Evolutionary conservation across 2,888 invertebrate genomes (phyloP), one percentile per base, ranked within the genome.

Genomic region (Oscheius sp.): DNA sequence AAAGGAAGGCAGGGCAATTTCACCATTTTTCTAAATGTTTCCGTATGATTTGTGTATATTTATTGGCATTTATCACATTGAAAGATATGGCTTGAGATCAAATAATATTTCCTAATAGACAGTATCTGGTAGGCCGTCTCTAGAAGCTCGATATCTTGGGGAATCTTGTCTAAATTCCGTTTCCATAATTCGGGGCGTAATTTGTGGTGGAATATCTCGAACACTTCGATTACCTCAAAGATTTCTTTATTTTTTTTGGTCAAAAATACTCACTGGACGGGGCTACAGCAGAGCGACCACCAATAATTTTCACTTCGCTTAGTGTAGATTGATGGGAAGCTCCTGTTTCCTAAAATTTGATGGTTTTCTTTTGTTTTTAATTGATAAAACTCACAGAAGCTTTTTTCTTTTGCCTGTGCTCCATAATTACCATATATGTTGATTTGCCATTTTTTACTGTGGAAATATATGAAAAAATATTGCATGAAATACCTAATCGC

Each of bases 381-480:
- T 7, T 6, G 25, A 35, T 16, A 2, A 25, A 45, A 63, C 63
- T 46, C 21, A 66, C 66, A 16, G 66, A 25, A 13, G 52, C 66
- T 3, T 52, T 66, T n/a, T 66, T 66, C 18, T 52, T 27, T 27
- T 41, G 12, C 43, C 66, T 18, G 21, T 52, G 25, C 52, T 66
- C 66, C 66, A 66, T 66, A 18, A 66, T 3, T 1, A 66, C 52
- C 52, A 52, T 49, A 29, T 66, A 66, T 1, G 66, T 66, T 16
- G 66, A 66, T 27, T 66, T 49, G 16, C 66, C 66, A n/a, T 66
- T 66, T 66, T 66, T 49, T 25, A 52, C 66, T 66, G 66, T n/a
- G 49, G 25, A 66, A 25, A 29, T 16, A 7, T 27, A 13, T 16
- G 2, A 52, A n/a, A 27, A n/a, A 23, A 21, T n/a, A 7, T 16